Evolutionary conservation across 2,888 invertebrate genomes (phyloP), one percentile per base, ranked within the genome.

Genomic region (Limnephilus auricula): DNA sequence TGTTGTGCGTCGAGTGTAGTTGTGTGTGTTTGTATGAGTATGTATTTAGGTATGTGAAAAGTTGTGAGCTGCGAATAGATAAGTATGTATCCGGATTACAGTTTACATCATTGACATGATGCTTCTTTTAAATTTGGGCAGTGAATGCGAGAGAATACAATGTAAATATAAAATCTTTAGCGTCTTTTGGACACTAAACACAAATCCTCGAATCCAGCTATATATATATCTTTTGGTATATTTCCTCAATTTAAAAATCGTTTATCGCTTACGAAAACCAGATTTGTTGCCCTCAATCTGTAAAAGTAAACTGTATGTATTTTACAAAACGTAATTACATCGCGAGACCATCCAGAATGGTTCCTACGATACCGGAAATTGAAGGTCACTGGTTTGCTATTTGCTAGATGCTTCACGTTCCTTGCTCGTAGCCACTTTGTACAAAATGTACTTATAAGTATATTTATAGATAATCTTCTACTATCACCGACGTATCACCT

Each of bases 321-420:
- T 65, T 65, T 65, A 65, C 65, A 65, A 65, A 65, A 9, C 25
- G 65, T 65, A 65, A 65, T 65, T 65, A 65, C 9, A 65, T 2
- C 9, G 65, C 25, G n/a, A 65, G 25, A 65, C n/a, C n/a, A 65
- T 25, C 25, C 50, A 65, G 25, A 65, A 65, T 65, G 50, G 50
- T 65, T 65, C 25, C 50, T 6, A 82, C 82, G 5, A 9, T 34
- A 82, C 34, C 82, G 82, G 82, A 82, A 82, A 31, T 34, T 82
- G 82, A 82, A 82, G 82, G 82, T 82, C 82, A 34, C 82, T 82
- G 82, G 34, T 32, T 34, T 34, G 37, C 13, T 40, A 86, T 6
- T 85, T 18, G 40, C 84, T 25, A 5, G 31, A 80, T 80, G 80
- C 15, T 3, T 3, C 15, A 45, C 10, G 45, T 15, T 45, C 15